Conservation (phyloP, 2,888 invertebrate species). For the Petrolisthes manimaculis region DNA sequence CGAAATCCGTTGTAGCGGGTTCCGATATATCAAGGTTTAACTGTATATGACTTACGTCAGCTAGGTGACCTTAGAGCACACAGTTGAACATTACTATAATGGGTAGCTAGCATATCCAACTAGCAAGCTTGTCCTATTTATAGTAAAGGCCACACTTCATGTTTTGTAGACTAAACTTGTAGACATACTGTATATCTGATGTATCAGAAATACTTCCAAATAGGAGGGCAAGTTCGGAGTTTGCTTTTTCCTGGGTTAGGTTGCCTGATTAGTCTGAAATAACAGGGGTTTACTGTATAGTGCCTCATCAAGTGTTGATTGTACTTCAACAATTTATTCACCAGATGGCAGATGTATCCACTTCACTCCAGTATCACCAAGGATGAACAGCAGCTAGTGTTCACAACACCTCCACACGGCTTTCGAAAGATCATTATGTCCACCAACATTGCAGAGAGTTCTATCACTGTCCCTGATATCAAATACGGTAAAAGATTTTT, state of each 20-base stretch:
- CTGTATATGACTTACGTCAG: too few relatives aligned
- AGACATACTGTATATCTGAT: not conserved
- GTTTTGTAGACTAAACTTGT: too few relatives aligned
- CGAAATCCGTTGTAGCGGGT: too few relatives aligned
- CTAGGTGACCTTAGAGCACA: too few relatives aligned
- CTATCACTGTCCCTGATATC: constrained; percentile 89
- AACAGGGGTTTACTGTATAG: too few relatives aligned
- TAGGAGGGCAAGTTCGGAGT: not conserved
- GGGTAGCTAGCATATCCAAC: too few relatives aligned
- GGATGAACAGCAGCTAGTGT: constrained; percentile 80
- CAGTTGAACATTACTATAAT: too few relatives aligned
- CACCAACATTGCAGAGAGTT: constrained; percentile 93
- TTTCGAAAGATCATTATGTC: constrained; percentile 86
- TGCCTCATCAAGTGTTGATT: not conserved
- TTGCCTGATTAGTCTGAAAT: not conserved
- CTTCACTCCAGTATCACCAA: constrained; percentile 80
- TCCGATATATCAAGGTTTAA: too few relatives aligned
- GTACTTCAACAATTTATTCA: not conserved
- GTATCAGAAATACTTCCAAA: not conserved
- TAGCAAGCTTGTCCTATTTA: too few relatives aligned
- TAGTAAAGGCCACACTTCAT: too few relatives aligned
- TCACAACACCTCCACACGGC: constrained; percentile 76
- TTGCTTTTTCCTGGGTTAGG: not conserved
- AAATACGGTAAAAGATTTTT: constrained; percentile 74
- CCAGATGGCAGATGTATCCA: constrained; percentile 69